Base-by-base conservation (phyloP, 2,888 invertebrate species). In the Himalopsyche tibetana region DNA sequence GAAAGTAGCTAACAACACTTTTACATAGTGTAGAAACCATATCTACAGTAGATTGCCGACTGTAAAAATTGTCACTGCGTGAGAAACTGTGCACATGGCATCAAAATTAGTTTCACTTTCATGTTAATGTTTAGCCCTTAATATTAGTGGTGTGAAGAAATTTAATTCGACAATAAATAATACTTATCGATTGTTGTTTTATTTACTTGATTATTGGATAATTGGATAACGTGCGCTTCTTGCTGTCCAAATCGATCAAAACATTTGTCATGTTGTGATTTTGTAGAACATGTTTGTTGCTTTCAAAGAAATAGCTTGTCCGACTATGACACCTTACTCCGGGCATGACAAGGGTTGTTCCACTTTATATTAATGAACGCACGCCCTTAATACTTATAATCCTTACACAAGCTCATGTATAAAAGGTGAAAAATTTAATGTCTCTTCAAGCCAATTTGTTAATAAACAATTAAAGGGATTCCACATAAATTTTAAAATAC, bases 331-430 rank as follows among this genome's bases (percentile, higher is more conserved):
- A 85, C 74, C 42, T 63, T 82, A 85, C 85, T 69, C 45, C 82
- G 85, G 56, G 63, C 51, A 74, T 85, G 85, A 85, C 85, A 85
- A 82, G 85, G 85, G 85, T 85, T 56, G 85, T 82, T 82, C 82
- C 85, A 85, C 85, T 85, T 85, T 85, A 85, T 85, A 85, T 85
- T 85, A 85, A 85, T 85, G 85, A 85, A 63, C 63, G 28, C 63
- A 19, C 19, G 8, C 63, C 63, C 63, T 63, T 63, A 63, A 63
- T 63, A 63, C 63, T 63, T 63, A 63, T 63, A 63, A 63, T 63
- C 63, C 63, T 19, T 8, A 63, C 63, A 63, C 63, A 63, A 63
- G 63, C 63, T 63, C 63, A 28, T 63, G 63, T 63, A 63, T 63
- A 63, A 63, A 63, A 63, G 63, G 63, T 63, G 28, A 63, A 63